Evolutionary conservation across 2,797 vertebrate genomes (phyloP).

Genomic region (Thalassophryne amazonica): DNA sequence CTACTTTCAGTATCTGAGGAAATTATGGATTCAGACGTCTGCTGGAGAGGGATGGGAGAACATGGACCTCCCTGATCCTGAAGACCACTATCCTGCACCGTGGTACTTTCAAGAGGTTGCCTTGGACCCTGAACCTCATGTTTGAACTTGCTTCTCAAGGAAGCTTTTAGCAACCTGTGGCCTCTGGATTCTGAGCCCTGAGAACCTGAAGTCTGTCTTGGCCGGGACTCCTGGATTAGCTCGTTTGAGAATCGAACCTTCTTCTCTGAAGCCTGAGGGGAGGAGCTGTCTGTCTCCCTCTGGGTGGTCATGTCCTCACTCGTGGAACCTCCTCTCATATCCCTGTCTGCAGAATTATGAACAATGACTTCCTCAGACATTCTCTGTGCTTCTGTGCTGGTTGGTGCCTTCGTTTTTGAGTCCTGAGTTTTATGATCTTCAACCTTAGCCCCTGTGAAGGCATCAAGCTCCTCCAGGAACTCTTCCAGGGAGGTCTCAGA

Average conservation of each 20-base stretch:
- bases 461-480: constrained; percentile 78
- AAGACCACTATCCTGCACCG: constrained; percentile 19
- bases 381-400: constrained; percentile 14
- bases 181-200: constrained; percentile 43
- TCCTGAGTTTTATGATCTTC: constrained; percentile 50
- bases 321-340: neutral
- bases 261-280: constrained; percentile 62
- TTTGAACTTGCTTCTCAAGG: constrained; percentile 28
- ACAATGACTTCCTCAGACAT: constrained; percentile 24
- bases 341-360: neutral
- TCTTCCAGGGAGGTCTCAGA: constrained; percentile 71
- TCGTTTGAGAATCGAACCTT: constrained; percentile 78
- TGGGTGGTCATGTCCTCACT: constrained; percentile 16
- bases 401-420: constrained; percentile 29
- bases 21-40: constrained; percentile 26
- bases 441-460: constrained; percentile 58
- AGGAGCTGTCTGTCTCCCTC: constrained; percentile 19
- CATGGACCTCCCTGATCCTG: constrained; percentile 33
- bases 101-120: constrained; percentile 18
- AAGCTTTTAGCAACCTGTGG: constrained; percentile 33
- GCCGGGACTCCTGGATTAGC: constrained; percentile 41
- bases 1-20: constrained; percentile 29
- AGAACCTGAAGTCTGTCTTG: constrained; percentile 20
- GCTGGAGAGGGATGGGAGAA: constrained; percentile 29
- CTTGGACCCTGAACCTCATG: constrained; percentile 9